A percentile compares a stretch with the other conserved stretches of the same genome.
These are phyloP conservation scores for Rhea americana DNA, from an alignment of 2,113 vertebrate genomes.

Conservation along the genomic window DNA sequence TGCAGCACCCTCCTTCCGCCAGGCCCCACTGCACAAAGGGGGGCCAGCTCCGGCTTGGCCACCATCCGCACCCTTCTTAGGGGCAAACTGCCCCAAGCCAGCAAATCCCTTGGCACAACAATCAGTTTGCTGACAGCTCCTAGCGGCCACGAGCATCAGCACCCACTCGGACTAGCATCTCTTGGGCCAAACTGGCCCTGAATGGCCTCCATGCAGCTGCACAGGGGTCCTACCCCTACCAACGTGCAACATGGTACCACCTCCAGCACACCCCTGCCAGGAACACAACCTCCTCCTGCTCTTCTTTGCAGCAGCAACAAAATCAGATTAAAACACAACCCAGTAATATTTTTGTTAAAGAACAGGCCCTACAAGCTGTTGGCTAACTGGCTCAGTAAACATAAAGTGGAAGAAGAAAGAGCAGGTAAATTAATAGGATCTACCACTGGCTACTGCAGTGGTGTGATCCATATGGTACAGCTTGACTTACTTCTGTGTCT, in stretches of 20 bases:
- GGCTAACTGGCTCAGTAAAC: not conserved
- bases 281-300: not conserved
- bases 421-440: not conserved
- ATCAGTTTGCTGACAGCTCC: not conserved
- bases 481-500: not conserved
- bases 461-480: not conserved
- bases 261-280: not conserved
- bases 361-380: not conserved
- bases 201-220: not conserved
- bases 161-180: not conserved
- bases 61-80: too few species aligned
- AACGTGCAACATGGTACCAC: not conserved
- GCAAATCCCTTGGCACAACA: not conserved
- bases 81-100: not conserved
- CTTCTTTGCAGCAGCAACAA: not conserved
- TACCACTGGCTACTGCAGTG: not conserved
- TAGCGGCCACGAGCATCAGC: not conserved
- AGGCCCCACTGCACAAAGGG: not conserved
- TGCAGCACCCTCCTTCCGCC: not conserved
- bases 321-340: not conserved
- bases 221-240: not conserved
- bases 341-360: fast-evolving
- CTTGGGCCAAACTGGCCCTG: not conserved
- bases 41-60: not conserved
- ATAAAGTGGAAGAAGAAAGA: not conserved